Percentiles rank a stretch among this genome's conserved stretches.
Evolutionary conservation across 1,140 invertebrate species (phyloP).

Genomic region (Zophobas atratus): DNA sequence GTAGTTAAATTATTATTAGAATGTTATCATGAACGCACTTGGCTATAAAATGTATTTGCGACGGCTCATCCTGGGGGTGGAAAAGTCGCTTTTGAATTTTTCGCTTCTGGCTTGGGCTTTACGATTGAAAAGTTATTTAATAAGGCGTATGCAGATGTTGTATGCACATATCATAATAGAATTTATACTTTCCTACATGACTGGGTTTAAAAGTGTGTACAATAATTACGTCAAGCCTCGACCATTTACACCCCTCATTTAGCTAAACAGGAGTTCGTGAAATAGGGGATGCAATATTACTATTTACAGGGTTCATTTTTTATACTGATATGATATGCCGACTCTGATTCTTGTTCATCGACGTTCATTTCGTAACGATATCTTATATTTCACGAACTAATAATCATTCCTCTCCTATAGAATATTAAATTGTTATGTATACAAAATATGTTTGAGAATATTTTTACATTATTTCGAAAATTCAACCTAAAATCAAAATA

Average conservation of each 20-base stretch:
- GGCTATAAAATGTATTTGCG: slow-evolving; percentile 48
- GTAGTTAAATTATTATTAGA: slow-evolving; percentile 56
- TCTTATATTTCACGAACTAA: slow-evolving; percentile 54
- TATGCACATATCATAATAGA: slow-evolving; percentile 66
- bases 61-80: slow-evolving; percentile 25
- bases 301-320: slow-evolving; percentile 46
- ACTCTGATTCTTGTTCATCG: slow-evolving; percentile 6
- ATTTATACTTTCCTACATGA: slow-evolving; percentile 65
- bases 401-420: slow-evolving; percentile 59
- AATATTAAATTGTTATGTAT: slow-evolving; percentile 64
- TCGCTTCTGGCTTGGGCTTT: slow-evolving; percentile 40
- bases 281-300: slow-evolving; percentile 47
- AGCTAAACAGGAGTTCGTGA: slow-evolving; percentile 52
- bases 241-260: slow-evolving; percentile 58
- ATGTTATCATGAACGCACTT: slow-evolving; percentile 55
- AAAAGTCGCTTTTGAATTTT: slow-evolving; percentile 32
- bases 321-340: slow-evolving; percentile 32
- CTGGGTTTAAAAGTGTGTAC: slow-evolving; percentile 61
- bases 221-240: slow-evolving; percentile 61
- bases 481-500: not conserved
- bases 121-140: slow-evolving; percentile 41
- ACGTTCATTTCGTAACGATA: slow-evolving; percentile 8
- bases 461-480: slow-evolving; percentile 51
- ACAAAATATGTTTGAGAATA: slow-evolving; percentile 57
- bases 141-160: slow-evolving; percentile 56